Conservation (phyloP, 2,113 vertebrate genomes). For the Passer domesticus region DNA sequence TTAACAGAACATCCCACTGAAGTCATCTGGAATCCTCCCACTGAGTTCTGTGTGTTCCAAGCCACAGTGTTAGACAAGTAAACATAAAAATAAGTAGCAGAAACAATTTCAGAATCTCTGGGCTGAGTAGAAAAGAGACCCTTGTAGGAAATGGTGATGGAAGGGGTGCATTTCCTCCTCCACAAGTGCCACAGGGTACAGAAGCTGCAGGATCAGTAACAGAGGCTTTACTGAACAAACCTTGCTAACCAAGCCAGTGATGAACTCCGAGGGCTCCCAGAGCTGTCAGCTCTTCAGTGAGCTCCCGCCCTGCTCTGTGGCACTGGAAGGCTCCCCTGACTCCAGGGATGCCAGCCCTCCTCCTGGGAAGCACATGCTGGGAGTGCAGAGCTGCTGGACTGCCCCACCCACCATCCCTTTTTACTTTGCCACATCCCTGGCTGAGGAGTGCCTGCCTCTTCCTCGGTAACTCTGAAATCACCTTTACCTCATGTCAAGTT, state of each 20-base stretch:
- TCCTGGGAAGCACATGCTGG: background rate
- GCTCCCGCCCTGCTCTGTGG: background rate
- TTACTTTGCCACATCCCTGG: background rate
- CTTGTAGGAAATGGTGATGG: background rate
- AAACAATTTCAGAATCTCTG: background rate
- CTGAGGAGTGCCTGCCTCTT: background rate
- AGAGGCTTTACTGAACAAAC: background rate
- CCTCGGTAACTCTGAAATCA: background rate
- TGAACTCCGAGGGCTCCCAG: background rate
- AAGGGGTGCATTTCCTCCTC: background rate
- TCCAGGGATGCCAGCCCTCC: background rate
- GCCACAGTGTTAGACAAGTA: background rate
- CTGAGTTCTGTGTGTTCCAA: background rate
- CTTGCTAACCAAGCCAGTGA: background rate
- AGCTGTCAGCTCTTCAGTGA: background rate
- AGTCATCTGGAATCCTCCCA: conserved; percentile 18
- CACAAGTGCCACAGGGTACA: background rate
- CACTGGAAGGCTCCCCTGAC: background rate
- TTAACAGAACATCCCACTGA: background rate
- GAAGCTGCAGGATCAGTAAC: background rate
- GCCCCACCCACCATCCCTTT: background rate
- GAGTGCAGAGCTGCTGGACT: background rate
- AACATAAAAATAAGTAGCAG: background rate
- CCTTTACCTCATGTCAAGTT: background rate
- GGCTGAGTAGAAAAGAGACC: background rate